Percentiles rank a stretch among this genome's conserved stretches.
phyloP scores from a whole-genome alignment of 2,888 invertebrate species.

The Dendrolimus pini region DNA sequence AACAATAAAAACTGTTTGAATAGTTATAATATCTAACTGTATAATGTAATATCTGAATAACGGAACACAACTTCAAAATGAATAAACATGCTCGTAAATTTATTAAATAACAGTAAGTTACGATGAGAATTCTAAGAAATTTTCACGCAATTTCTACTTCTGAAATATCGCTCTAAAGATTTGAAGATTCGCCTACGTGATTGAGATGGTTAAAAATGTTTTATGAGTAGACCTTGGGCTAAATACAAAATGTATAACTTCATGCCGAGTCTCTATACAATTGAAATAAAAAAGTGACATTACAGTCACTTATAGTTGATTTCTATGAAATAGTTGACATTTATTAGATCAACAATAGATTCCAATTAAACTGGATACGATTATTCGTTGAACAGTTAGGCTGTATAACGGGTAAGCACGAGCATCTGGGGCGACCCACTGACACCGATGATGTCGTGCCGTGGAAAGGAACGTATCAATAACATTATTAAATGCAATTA shows the following conservation, averaged over 20 bases:
- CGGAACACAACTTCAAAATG: constrained; percentile 19
- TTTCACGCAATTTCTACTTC: constrained; percentile 8
- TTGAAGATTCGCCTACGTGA: constrained; percentile 2
- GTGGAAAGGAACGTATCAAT: constrained; percentile 39
- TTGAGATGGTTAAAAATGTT: constrained; percentile 3
- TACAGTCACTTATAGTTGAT: constrained; percentile 1
- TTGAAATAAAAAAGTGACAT: background rate
- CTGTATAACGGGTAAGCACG: constrained; percentile 55
- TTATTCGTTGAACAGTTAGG: constrained; percentile 66
- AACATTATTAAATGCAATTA: constrained; percentile 16
- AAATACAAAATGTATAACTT: background rate
- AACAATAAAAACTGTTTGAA: constrained; percentile 30
- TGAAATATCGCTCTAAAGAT: constrained; percentile 8
- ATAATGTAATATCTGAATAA: constrained; percentile 31
- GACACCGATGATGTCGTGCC: constrained; percentile 53
- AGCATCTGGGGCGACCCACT: constrained; percentile 65
- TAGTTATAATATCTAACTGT: constrained; percentile 37
- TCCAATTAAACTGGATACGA: constrained; percentile 47
- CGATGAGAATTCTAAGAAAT: constrained; percentile 5
- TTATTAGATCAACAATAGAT: constrained; percentile 36
- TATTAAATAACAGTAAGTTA: constrained; percentile 18
- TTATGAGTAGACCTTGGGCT: background rate
- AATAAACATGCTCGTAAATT: constrained; percentile 10
- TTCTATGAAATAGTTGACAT: constrained; percentile 30
- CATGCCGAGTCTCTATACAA: constrained; percentile 5